phyloP scores from a whole-genome alignment of 2,113 vertebrate species.

The Alaudala cheleensis region DNA sequence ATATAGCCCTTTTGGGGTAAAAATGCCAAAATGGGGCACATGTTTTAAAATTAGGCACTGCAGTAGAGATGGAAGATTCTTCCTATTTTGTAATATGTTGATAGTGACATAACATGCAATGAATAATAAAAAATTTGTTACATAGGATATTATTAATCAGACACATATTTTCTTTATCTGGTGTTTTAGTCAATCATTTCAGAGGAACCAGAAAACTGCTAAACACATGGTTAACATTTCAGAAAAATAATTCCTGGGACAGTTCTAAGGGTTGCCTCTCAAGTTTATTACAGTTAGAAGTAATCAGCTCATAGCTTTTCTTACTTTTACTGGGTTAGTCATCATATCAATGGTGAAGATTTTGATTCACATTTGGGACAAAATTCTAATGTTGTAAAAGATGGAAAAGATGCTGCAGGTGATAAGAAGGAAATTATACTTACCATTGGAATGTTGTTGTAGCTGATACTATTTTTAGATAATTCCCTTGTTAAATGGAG shows the following conservation, averaged over 20 bases:
- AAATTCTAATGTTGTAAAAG: neutral
- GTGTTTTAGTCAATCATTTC: neutral
- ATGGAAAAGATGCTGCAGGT: neutral
- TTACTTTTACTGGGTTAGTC: neutral
- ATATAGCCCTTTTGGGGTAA: neutral
- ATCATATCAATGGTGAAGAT: neutral
- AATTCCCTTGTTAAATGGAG: slow-evolving; percentile 19
- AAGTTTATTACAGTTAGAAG: neutral
- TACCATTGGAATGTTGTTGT: neutral
- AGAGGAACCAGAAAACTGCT: neutral
- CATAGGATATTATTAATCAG: neutral
- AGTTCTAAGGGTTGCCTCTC: neutral
- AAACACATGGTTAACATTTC: neutral
- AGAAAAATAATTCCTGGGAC: neutral
- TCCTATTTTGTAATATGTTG: neutral
- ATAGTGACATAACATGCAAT: neutral
- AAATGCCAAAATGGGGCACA: neutral
- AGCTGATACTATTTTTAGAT: neutral
- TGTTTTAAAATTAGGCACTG: neutral
- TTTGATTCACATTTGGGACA: neutral
- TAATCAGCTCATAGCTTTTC: neutral
- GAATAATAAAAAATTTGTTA: neutral
- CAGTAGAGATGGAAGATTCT: neutral
- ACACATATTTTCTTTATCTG: neutral
- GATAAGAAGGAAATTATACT: neutral